Evolutionary conservation across 2,888 invertebrate genomes (phyloP).

Genomic region (Hipparchia semele): DNA sequence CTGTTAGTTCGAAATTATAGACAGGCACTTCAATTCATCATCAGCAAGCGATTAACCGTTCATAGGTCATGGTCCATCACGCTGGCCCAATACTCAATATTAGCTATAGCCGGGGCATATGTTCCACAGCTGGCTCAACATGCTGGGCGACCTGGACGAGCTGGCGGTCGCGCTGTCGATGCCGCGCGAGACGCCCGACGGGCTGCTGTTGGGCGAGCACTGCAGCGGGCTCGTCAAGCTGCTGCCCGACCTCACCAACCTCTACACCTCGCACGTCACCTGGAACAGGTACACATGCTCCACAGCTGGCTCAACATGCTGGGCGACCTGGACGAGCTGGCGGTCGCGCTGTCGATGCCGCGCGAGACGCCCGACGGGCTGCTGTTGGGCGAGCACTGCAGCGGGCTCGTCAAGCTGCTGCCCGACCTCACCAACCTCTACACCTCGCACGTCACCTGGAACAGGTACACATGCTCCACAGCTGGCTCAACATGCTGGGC

Average conservation of each 20-base stretch:
- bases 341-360: slow-evolving; percentile 65
- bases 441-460: too few relatives aligned
- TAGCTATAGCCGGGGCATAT: too few relatives aligned
- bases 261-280: too few relatives aligned
- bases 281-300: background rate
- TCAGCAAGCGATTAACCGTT: too few relatives aligned
- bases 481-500: slow-evolving; percentile 84
- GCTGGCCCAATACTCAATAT: too few relatives aligned
- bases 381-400: slow-evolving; percentile 81
- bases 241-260: too few relatives aligned
- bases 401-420: too few relatives aligned
- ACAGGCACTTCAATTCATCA: too few relatives aligned
- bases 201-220: slow-evolving; percentile 73
- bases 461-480: slow-evolving; percentile 44
- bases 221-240: slow-evolving; percentile 55
- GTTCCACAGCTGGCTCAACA: slow-evolving; percentile 79
- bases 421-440: too few relatives aligned
- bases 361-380: slow-evolving; percentile 48
- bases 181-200: slow-evolving; percentile 51
- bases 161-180: slow-evolving; percentile 71
- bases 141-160: slow-evolving; percentile 86
- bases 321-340: slow-evolving; percentile 86
- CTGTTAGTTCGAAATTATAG: too few relatives aligned
- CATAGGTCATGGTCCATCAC: too few relatives aligned
- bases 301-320: slow-evolving; percentile 83